Percentiles rank a stretch among this genome's conserved stretches.
These are phyloP conservation scores for Podocnemis expansa DNA, from an alignment of 2,113 vertebrate genomes.

Conservation along the genomic window DNA sequence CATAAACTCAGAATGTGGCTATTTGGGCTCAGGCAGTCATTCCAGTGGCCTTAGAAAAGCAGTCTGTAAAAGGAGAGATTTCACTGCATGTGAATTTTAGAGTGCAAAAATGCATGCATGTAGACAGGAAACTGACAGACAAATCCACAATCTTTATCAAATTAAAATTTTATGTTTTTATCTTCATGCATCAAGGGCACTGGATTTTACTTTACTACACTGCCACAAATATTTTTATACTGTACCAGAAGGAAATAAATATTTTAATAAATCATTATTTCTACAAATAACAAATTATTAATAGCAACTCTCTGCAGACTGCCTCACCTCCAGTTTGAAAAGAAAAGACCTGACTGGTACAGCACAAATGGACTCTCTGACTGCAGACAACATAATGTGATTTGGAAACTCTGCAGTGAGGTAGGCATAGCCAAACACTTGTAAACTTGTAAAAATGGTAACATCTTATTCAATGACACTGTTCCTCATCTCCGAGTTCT, in stretches of 20 bases:
- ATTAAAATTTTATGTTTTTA: slow-evolving; percentile 8
- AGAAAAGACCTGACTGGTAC: slow-evolving; percentile 29
- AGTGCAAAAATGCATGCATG: background rate
- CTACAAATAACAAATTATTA: slow-evolving; percentile 39
- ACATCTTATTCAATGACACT: background rate
- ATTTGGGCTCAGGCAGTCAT: background rate
- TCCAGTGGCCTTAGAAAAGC: background rate
- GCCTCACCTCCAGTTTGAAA: slow-evolving; percentile 41
- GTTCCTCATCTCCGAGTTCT: background rate
- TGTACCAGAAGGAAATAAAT: slow-evolving; percentile 38
- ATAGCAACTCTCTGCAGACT: slow-evolving; percentile 1
- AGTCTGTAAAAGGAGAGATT: slow-evolving; percentile 10
- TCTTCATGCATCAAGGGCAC: slow-evolving; percentile 34
- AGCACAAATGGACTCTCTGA: slow-evolving; percentile 22
- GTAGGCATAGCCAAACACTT: background rate
- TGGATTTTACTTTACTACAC: slow-evolving; percentile 28
- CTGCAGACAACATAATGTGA: background rate
- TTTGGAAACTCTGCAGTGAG: background rate
- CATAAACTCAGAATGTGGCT: background rate
- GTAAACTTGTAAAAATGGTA: background rate
- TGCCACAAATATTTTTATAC: slow-evolving; percentile 23
- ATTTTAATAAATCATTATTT: slow-evolving; percentile 42
- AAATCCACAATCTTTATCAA: slow-evolving; percentile 19
- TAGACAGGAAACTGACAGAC: slow-evolving; percentile 5
- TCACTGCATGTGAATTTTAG: background rate